Evolutionary conservation across 1,140 invertebrate genomes (phyloP), one percentile per base, ranked within the genome.

Genomic region (Neuroterus valhalla): DNA sequence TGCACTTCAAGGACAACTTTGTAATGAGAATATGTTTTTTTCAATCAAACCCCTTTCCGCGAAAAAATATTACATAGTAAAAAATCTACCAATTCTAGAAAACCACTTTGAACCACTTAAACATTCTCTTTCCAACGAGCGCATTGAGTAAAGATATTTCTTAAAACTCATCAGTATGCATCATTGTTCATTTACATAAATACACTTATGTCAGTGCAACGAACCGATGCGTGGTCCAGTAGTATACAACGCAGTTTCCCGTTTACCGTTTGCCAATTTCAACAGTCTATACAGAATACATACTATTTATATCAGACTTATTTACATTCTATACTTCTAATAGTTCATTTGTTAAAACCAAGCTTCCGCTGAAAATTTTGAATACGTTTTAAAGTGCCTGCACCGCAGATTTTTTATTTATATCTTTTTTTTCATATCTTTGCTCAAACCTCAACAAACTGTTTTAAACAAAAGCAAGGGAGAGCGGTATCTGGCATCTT

Each of bases 251-350:
- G 17, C 23, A 52, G 50, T 52, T 52, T 52, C 19, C 23, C 17
- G 17, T 50, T 50, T 52, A 52, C 50, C 50, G 50, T 26, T 52
- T 52, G 50, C 50, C 50, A 52, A 52, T 23, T 52, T 52, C 10
- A 52, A 12, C 23, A 21, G 8, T 52, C 50, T 52, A 52, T 52
- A 52, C 19, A 52, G 23, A 52, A 52, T 23, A 52, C 19, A 52
- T 52, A 21, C 50, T 52, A 52, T 52, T 52, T 21, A 52, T 52
- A 52, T 21, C 17, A 21, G 23, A 26, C 23, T 23, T 21, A 52
- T 52, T 52, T 23, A 52, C 50, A 52, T 10, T 50, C 8, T 17
- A 50, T 17, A 50, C 10, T 10, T 50, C 48, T 17, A 50, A 3
- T 50, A 6, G 8, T 3, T 17, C 1, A 50, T 50, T 50, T 50